A percentile compares a stretch with the other conserved stretches of the same genome.
These are phyloP conservation scores for Scarus forsteni DNA, from an alignment of 2,797 vertebrate genomes.

Conservation along the genomic window DNA sequence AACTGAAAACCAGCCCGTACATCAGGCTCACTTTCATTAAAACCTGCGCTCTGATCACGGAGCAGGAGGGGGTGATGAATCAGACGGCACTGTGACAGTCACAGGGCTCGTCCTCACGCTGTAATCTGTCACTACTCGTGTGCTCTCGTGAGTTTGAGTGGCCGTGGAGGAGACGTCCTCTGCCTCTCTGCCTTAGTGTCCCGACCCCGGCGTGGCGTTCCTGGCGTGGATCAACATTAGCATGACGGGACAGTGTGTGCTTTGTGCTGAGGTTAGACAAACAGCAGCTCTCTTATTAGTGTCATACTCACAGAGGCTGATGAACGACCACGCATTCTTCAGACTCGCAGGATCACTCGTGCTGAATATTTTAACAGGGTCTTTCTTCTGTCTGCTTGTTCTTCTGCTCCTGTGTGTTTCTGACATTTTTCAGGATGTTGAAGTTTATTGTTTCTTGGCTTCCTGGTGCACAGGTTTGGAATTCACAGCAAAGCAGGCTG, in stretches of 20 bases:
- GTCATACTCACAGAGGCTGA: conserved; percentile 40
- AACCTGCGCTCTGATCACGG: neutral
- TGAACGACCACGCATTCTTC: conserved; percentile 45
- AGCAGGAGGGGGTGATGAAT: too few relatives aligned
- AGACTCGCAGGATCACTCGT: conserved; percentile 10
- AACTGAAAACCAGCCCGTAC: neutral
- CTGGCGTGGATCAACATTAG: conserved; percentile 56
- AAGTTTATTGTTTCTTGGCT: too few relatives aligned
- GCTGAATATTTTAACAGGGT: conserved; percentile 10
- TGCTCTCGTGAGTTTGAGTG: conserved; percentile 6
- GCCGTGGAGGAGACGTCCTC: conserved; percentile 27
- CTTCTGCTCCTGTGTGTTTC: conserved; percentile 19
- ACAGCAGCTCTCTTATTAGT: conserved; percentile 68
- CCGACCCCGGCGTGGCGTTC: conserved; percentile 55
- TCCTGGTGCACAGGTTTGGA: too few relatives aligned
- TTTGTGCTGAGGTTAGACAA: conserved; percentile 74
- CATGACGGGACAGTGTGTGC: conserved; percentile 72
- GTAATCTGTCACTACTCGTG: conserved; percentile 15
- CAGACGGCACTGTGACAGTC: neutral
- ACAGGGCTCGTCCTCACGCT: conserved; percentile 28
- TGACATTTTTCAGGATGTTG: conserved; percentile 1
- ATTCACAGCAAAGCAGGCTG: too few relatives aligned
- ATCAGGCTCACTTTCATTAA: neutral
- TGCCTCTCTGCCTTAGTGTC: conserved; percentile 51
- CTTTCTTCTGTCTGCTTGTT: conserved; percentile 7